These are phyloP conservation scores for Hesperophylax magnus DNA, from an alignment of 1,140 invertebrate species.

Conservation along the genomic window DNA sequence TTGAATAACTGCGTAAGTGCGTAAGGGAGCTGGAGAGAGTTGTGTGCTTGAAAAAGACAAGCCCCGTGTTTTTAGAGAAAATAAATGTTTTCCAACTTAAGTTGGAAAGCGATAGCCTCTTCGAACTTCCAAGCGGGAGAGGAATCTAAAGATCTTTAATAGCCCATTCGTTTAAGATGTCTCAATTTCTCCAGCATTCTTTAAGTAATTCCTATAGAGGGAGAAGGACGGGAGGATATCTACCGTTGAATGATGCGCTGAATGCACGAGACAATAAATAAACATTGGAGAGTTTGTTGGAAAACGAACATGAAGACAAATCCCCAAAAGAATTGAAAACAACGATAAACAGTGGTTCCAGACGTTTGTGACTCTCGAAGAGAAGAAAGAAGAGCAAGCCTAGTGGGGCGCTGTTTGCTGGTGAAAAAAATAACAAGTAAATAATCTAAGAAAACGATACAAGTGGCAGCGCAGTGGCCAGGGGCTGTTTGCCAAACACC, in stretches of 20 bases:
- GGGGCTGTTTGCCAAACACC: constrained; percentile 56
- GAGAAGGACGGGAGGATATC: neutral
- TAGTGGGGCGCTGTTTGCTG: neutral
- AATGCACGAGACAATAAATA: constrained; percentile 54
- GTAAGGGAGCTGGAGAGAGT: neutral
- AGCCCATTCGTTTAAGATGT: constrained; percentile 55
- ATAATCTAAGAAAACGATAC: constrained; percentile 55
- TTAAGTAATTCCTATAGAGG: neutral
- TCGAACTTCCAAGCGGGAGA: constrained; percentile 37
- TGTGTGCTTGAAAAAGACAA: neutral
- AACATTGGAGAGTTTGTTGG: constrained; percentile 25
- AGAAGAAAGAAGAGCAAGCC: constrained; percentile 14
- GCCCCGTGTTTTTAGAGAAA: neutral
- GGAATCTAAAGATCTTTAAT: constrained; percentile 51
- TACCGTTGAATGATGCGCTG: constrained; percentile 44
- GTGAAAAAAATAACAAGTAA: constrained; percentile 50
- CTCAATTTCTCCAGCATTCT: constrained; percentile 48
- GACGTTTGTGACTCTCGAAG: constrained; percentile 36
- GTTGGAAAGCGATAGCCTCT: constrained; percentile 44
- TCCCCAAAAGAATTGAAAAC: constrained; percentile 56
- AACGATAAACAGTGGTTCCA: constrained; percentile 56
- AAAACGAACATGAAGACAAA: constrained; percentile 37
- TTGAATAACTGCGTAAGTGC: constrained; percentile 48
- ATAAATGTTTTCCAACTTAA: constrained; percentile 36
- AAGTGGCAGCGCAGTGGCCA: constrained; percentile 40